Evolutionary conservation across 1,140 invertebrate genomes (phyloP).

Genomic region (Saccostrea glomerata): DNA sequence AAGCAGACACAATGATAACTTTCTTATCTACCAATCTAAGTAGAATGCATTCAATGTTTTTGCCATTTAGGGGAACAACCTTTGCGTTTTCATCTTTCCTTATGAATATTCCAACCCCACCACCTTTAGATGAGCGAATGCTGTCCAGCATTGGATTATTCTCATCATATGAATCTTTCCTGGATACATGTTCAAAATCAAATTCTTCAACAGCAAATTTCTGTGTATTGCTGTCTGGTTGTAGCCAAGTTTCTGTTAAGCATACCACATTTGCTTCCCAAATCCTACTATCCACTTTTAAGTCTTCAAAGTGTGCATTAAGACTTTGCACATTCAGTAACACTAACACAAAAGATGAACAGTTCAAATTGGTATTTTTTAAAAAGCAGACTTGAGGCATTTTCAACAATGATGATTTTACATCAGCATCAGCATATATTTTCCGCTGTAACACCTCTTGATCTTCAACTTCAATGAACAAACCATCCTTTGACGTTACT

Average conservation of each 20-base stretch:
- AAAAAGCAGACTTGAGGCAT: not conserved
- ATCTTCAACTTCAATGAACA: too few species aligned
- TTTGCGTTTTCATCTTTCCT: not conserved
- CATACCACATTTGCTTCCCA: not conserved
- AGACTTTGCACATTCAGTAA: not conserved
- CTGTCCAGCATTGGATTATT: not conserved
- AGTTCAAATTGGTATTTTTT: not conserved
- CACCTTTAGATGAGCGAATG: not conserved
- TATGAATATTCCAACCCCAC: not conserved
- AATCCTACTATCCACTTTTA: not conserved
- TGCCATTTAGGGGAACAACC: not conserved
- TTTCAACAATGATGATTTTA: not conserved
- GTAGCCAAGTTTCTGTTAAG: not conserved
- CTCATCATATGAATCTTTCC: not conserved
- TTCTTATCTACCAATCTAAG: not conserved
- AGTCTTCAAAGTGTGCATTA: not conserved
- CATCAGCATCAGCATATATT: not conserved
- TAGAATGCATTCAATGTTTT: conserved; percentile 17
- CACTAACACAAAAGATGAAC: not conserved
- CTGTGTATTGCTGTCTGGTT: not conserved
- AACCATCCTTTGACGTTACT: too few species aligned
- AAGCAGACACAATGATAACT: not conserved
- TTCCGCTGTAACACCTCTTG: not conserved
- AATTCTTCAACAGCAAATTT: not conserved
- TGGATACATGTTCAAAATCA: not conserved